Evolutionary conservation across 2,797 vertebrate species (phyloP).

Genomic region (Linurgus olivaceus): DNA sequence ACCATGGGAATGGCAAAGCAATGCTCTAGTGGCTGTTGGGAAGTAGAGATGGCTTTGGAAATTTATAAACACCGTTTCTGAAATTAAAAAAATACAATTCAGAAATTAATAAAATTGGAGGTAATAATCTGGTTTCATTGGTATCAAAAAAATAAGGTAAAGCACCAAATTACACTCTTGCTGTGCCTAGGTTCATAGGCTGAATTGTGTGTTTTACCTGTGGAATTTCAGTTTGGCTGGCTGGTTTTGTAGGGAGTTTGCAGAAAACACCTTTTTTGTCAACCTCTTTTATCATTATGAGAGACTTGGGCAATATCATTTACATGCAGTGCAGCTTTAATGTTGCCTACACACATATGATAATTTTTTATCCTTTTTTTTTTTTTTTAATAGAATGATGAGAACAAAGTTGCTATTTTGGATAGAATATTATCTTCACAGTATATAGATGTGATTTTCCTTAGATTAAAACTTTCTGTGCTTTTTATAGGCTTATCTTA

Average conservation of each 20-base stretch:
- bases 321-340: neutral
- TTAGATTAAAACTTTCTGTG: neutral
- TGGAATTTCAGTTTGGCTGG: neutral
- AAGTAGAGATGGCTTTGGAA: neutral
- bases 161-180: neutral
- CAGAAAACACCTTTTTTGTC: neutral
- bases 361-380: neutral
- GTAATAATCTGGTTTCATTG: neutral
- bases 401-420: neutral
- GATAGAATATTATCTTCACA: neutral
- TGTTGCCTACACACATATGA: fast-evolving
- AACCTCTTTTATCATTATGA: neutral
- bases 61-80: neutral
- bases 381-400: neutral
- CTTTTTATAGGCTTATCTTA: neutral
- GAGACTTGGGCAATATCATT: neutral
- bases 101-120: neutral
- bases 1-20: neutral
- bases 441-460: neutral
- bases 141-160: neutral
- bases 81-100: neutral
- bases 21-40: neutral
- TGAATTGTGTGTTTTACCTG: neutral
- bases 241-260: neutral
- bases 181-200: neutral